Conservation (phyloP, 2,797 vertebrate species). For the Rhinoraja longicauda region DNA sequence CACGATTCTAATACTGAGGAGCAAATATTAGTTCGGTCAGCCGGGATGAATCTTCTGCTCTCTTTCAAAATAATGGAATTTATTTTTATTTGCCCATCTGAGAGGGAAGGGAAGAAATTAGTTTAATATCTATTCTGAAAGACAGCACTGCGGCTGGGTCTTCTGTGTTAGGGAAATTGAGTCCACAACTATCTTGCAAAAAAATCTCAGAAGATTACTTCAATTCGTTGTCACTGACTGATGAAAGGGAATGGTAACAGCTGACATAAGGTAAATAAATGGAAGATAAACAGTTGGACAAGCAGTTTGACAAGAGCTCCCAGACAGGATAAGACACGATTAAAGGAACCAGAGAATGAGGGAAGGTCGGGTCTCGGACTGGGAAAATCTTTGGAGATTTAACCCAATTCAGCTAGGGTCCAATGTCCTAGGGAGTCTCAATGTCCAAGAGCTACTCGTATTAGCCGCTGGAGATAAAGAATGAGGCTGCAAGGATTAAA, state of each 20-base stretch:
- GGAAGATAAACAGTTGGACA: neutral
- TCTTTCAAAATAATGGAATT: too few relatives aligned
- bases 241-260: neutral
- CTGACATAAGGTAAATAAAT: neutral
- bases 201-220: neutral
- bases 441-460: neutral
- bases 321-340: neutral
- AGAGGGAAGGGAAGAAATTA: too few relatives aligned
- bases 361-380: neutral
- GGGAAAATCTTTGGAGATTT: too few relatives aligned
- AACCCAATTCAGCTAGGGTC: neutral
- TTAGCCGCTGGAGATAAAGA: neutral
- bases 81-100: too few relatives aligned
- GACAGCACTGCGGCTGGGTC: too few relatives aligned
- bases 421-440: neutral
- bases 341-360: neutral
- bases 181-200: too few relatives aligned
- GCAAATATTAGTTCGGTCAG: too few relatives aligned
- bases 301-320: too few relatives aligned
- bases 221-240: neutral
- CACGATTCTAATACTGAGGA: too few relatives aligned
- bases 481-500: neutral
- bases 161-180: too few relatives aligned
- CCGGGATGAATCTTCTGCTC: too few relatives aligned
- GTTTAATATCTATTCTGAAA: too few relatives aligned